Percentiles rank a stretch among this genome's conserved stretches.
Evolutionary conservation across 1,140 invertebrate genomes (phyloP).

Genomic region (Andrena cerasifolii): DNA sequence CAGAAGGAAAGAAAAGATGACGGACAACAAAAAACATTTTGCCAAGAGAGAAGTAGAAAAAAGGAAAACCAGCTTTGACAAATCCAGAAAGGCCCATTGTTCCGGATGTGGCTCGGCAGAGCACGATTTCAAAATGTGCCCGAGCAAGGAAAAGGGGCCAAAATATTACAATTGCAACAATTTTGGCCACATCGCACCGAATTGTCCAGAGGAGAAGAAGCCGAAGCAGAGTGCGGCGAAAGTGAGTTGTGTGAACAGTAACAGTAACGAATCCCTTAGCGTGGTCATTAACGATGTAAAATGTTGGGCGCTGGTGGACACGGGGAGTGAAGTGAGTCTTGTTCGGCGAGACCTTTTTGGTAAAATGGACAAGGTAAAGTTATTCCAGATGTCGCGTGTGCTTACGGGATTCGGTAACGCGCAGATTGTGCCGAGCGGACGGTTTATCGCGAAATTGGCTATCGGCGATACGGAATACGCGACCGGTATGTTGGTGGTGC

Average conservation of each 20-base stretch:
- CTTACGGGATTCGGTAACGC: not conserved
- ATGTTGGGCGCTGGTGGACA: no score
- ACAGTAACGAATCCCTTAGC: not conserved
- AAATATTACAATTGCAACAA: slow-evolving; percentile 5
- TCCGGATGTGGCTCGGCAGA: not conserved
- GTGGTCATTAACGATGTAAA: not conserved
- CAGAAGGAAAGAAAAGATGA: slow-evolving; percentile 22
- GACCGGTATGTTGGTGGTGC: no score
- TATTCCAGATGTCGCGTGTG: not conserved
- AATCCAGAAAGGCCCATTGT: not conserved
- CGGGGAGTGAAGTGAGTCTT: not conserved
- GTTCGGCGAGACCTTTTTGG: not conserved
- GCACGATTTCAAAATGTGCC: not conserved
- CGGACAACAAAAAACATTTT: no score
- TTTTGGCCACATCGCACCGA: not conserved
- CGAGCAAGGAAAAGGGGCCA: not conserved
- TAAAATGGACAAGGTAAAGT: not conserved
- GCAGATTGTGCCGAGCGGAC: not conserved
- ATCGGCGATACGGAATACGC: no score
- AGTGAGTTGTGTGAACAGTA: slow-evolving; percentile 4
- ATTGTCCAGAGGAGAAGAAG: not conserved
- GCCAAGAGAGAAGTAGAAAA: not conserved
- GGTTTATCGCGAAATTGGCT: no score
- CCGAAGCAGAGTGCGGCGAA: not conserved
- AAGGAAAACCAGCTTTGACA: no score